These are phyloP conservation scores for Eucera pruinosa DNA, from an alignment of 2,888 invertebrate genomes.

Conservation along the genomic window DNA sequence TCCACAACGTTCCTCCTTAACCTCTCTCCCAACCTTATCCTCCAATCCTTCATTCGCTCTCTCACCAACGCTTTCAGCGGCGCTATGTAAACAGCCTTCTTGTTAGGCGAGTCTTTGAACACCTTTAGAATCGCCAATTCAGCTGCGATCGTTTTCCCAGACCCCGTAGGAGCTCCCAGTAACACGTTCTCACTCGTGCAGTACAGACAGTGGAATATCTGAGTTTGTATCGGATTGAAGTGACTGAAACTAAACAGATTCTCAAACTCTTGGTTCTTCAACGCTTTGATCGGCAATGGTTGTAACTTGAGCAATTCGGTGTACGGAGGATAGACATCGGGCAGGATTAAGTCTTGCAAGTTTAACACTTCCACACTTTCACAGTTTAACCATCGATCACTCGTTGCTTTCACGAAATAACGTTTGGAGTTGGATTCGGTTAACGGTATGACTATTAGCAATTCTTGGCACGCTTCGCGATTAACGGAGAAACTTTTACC, in stretches of 20 bases:
- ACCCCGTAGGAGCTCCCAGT: conserved; percentile 97
- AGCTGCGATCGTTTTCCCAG: conserved; percentile 99
- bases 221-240: conserved; percentile 99
- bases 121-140: conserved; percentile 98
- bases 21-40: conserved; percentile 89
- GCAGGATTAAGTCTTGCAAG: conserved; percentile 95
- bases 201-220: conserved; percentile 98
- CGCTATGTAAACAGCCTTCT: conserved; percentile 98
- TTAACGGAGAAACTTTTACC: too few relatives aligned
- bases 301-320: conserved; percentile 96
- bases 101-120: conserved; percentile 91
- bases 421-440: conserved; percentile 95
- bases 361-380: conserved; percentile 87
- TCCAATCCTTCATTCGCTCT: conserved; percentile 98
- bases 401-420: conserved; percentile 94
- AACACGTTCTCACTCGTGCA: conserved; percentile 97
- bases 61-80: conserved; percentile 98
- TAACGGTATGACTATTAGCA: conserved; percentile 98
- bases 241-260: conserved; percentile 95
- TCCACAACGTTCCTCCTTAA: conserved; percentile 95
- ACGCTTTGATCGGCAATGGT: conserved; percentile 93
- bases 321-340: conserved; percentile 95
- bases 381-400: conserved; percentile 92
- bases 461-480: conserved; percentile 92
- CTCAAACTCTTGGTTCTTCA: conserved; percentile 92